phyloP scores from a whole-genome alignment of 2,797 vertebrate species.

The Rallus crepitans region DNA sequence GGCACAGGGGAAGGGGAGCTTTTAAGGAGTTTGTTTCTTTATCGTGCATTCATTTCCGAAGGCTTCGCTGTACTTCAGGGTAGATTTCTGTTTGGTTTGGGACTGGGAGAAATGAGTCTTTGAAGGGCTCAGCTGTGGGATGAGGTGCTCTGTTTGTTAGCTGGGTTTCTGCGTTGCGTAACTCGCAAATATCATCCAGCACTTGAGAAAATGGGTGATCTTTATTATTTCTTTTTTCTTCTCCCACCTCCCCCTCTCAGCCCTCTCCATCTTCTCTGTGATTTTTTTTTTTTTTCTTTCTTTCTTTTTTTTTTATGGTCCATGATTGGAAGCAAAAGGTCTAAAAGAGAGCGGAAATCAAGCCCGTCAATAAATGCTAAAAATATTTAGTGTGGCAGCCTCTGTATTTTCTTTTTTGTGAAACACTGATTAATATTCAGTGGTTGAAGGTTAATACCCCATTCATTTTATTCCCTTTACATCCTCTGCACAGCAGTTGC shows the following conservation, averaged over 20 bases:
- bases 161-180: constrained; percentile 12
- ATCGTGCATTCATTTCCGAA: constrained; percentile 64
- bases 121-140: constrained; percentile 8
- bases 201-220: not conserved
- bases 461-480: constrained; percentile 88
- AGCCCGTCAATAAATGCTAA: constrained; percentile 85
- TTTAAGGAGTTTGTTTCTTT: constrained; percentile 71
- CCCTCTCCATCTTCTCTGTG: not conserved
- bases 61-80: constrained; percentile 46
- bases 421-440: constrained; percentile 97
- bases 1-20: constrained; percentile 44
- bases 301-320: constrained; percentile 34
- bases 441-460: constrained; percentile 89
- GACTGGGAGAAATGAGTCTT: constrained; percentile 1
- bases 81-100: constrained; percentile 74
- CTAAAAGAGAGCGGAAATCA: constrained; percentile 78
- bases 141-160: constrained; percentile 23
- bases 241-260: not conserved
- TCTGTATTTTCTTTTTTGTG: constrained; percentile 94
- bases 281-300: constrained; percentile 61
- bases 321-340: constrained; percentile 70
- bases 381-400: constrained; percentile 94
- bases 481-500: constrained; percentile 87
- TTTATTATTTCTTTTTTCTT: not conserved
- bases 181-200: constrained; percentile 14